A percentile compares a stretch with the other conserved stretches of the same genome.
Evolutionary conservation across 2,113 vertebrate species (phyloP).

Genomic region (Alexandromys fortis): DNA sequence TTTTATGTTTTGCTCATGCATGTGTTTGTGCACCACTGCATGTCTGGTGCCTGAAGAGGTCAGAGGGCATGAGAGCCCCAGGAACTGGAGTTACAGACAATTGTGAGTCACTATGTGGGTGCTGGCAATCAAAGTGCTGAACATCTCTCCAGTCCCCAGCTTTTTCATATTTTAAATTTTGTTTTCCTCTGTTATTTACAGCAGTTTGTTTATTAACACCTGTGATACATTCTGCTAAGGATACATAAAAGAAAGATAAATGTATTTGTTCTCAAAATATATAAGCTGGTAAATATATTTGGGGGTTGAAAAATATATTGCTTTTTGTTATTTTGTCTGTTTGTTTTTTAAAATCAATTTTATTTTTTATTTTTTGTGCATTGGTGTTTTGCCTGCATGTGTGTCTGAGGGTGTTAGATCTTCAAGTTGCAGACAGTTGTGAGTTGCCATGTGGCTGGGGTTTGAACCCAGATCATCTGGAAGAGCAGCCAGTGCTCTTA

Average conservation of each 20-base stretch:
- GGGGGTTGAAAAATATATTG: conserved; percentile 72
- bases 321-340: background rate
- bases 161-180: conserved; percentile 57
- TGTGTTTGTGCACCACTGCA: background rate
- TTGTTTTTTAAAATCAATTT: background rate
- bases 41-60: background rate
- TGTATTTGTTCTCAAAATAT: conserved; percentile 82
- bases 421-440: background rate
- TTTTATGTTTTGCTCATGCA: background rate
- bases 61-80: background rate
- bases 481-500: background rate
- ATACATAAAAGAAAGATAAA: conserved; percentile 81
- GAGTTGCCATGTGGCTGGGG: background rate
- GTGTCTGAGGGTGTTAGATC: background rate
- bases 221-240: conserved; percentile 81
- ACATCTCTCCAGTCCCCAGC: background rate
- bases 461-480: background rate
- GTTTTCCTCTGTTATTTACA: conserved; percentile 79
- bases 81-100: background rate
- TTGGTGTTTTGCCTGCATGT: background rate
- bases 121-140: background rate
- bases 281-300: conserved; percentile 84
- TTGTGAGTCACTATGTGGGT: background rate
- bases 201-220: conserved; percentile 82
- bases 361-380: background rate